A percentile compares a stretch with the other conserved stretches of the same genome.
These are phyloP conservation scores for Mormyrus hasselquistii DNA, from an alignment of 2,797 vertebrate genomes.

Conservation along the genomic window DNA sequence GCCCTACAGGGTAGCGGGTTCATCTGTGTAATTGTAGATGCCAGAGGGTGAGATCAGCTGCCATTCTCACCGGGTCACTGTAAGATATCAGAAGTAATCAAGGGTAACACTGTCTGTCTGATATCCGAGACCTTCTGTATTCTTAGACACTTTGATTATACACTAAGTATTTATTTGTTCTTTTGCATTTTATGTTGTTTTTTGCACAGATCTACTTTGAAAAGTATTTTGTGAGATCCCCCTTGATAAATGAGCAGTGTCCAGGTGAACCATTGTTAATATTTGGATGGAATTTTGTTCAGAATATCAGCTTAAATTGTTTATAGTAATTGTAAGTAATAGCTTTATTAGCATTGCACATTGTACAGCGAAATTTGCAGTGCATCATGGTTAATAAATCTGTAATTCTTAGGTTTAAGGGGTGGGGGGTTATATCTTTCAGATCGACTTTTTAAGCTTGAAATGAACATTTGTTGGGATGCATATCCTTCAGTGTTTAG, in stretches of 20 bases:
- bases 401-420: background rate
- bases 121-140: background rate
- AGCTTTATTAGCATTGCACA: too few relatives aligned
- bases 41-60: background rate
- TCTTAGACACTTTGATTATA: background rate
- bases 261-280: background rate
- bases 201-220: background rate
- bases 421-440: background rate
- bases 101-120: background rate
- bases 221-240: background rate
- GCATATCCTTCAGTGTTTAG: background rate
- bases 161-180: background rate
- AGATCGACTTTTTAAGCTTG: background rate
- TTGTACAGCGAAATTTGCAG: too few relatives aligned
- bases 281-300: background rate
- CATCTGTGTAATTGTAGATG: background rate
- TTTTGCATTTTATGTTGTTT: background rate
- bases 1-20: background rate
- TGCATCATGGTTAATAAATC: too few relatives aligned
- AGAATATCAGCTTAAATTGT: background rate
- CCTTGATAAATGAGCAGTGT: background rate
- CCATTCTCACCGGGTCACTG: background rate
- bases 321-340: background rate
- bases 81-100: background rate
- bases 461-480: background rate